A percentile compares a stretch with the other conserved stretches of the same genome.
Evolutionary conservation across 2,113 vertebrate genomes (phyloP).

Genomic region (Coracopsis vasa): DNA sequence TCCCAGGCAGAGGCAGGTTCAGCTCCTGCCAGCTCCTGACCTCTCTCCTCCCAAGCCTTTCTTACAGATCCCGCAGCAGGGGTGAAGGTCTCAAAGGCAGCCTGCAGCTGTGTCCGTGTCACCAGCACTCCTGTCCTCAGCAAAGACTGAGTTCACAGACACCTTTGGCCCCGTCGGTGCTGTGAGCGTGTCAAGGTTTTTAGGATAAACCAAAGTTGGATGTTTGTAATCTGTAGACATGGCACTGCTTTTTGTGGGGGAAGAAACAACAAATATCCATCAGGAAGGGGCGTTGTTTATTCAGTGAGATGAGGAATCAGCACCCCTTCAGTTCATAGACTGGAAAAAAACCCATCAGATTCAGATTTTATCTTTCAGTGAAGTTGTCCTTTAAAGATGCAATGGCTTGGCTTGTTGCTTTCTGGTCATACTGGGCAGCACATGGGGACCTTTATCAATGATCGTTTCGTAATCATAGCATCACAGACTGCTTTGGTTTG

Average conservation of each 20-base stretch:
- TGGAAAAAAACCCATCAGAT: neutral
- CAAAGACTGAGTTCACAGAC: neutral
- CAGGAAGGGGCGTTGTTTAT: neutral
- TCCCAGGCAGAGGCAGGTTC: rapidly evolving
- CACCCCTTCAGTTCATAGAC: neutral
- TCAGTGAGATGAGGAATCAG: neutral
- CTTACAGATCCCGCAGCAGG: rapidly evolving
- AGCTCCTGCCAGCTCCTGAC: neutral
- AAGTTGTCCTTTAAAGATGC: neutral
- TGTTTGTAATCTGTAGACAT: neutral
- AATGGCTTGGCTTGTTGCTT: rapidly evolving
- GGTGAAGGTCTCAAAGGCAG: neutral
- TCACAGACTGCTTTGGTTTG: neutral
- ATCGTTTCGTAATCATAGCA: neutral
- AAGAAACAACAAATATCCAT: neutral
- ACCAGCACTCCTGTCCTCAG: neutral
- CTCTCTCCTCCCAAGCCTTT: neutral
- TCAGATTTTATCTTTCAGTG: neutral
- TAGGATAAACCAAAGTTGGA: neutral
- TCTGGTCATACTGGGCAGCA: neutral
- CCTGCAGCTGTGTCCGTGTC: rapidly evolving
- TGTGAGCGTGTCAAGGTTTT: rapidly evolving
- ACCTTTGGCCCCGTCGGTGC: rapidly evolving
- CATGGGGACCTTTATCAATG: rapidly evolving
- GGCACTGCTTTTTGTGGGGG: neutral